These are phyloP conservation scores for Carlito syrichta DNA, from an alignment of 2,113 vertebrate genomes.

Conservation along the genomic window DNA sequence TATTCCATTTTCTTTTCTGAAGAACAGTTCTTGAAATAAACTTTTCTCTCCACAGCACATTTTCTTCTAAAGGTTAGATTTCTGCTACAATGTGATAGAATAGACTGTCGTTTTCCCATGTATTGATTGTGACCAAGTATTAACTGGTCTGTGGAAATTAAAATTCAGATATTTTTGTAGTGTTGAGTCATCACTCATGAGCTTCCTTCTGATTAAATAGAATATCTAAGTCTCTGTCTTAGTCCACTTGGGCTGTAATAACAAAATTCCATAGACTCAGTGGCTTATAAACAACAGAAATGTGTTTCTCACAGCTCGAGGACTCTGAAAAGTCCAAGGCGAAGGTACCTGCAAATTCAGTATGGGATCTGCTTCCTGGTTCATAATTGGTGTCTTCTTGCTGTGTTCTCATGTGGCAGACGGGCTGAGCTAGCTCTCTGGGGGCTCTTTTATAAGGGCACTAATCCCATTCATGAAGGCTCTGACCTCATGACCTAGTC, in stretches of 20 bases:
- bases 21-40: neutral
- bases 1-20: neutral
- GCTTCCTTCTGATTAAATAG: neutral
- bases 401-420: neutral
- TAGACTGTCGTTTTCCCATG: neutral
- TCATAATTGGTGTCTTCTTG: neutral
- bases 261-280: neutral
- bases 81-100: neutral
- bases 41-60: neutral
- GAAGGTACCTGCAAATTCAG: neutral
- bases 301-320: neutral
- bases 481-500: neutral
- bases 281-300: neutral
- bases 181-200: neutral
- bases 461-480: neutral
- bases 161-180: neutral
- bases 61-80: neutral
- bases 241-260: neutral
- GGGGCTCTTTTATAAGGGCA: neutral
- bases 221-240: neutral
- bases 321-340: neutral
- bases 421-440: neutral
- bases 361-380: neutral
- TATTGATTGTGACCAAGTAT: neutral
- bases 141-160: neutral